Evolutionary conservation across 2,888 invertebrate genomes (phyloP), one percentile per base, ranked within the genome.

Genomic region (Gymnoscelis rufifasciata): DNA sequence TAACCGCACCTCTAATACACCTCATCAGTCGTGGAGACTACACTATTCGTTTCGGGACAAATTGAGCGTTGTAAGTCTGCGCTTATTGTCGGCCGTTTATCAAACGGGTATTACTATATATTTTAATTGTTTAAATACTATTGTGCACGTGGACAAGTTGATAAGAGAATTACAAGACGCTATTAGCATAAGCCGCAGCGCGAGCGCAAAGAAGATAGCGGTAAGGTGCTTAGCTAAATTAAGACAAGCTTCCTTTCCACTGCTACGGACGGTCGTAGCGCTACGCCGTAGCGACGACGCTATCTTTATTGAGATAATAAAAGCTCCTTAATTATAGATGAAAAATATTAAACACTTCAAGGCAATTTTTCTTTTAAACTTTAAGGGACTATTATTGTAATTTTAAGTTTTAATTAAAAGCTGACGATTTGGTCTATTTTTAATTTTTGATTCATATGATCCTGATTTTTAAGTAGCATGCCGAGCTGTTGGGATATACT

Each of bases 21-120:
- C 80, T 79, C 78, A 80, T 79, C 70, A 73, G 74, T 80, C 69
- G 68, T 66, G 62, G 60, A 64, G 55, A 64, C 58, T 66, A 54
- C 61, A 53, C 83, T 78, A 87, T 89, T 80, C 83, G 78, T 88
- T 81, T 80, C 75, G 74, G 74, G 81, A 80, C 90, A 90, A 90
- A 90, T 91, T 90, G 90, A 83, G 79, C 87, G 86, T 73, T 71
- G 68, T 67, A 66, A 64, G 70, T 73, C 70, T 59, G 51, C 55
- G 54, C 54, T 68, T 65, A 69, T 66, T 51, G 62, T 48, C 52
- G 38, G 50, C 62, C 66, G 60, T 70, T 67, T 71, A 58, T 68
- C 66, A 65, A 59, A 7, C 15, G n/a, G 10, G 5, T 40, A 39
- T 27, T 44, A 51, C 43, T 49, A 56, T n/a, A n/a, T n/a, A 57